Percentiles rank a stretch among this genome's conserved stretches.
These are phyloP conservation scores for Meteorus sp. DNA, from an alignment of 1,140 invertebrate genomes.

Conservation along the genomic window DNA sequence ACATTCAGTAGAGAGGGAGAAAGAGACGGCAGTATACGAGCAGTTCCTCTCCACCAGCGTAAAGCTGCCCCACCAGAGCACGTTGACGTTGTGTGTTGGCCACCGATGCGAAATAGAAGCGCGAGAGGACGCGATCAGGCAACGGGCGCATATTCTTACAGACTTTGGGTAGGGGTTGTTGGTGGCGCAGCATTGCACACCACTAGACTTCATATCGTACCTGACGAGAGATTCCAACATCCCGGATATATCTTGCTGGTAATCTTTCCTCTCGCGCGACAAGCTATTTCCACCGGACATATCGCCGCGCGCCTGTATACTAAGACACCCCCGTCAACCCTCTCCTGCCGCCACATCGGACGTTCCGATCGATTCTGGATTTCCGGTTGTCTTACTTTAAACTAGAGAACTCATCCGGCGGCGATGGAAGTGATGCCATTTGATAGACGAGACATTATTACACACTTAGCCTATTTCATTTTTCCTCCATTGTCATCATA, in stretches of 20 bases:
- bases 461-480: too few relatives aligned
- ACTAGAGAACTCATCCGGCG: constrained; percentile 23
- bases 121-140: neutral
- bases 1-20: too few relatives aligned
- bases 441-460: neutral
- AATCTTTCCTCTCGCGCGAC: constrained; percentile 44
- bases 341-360: too few relatives aligned
- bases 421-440: neutral
- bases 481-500: too few relatives aligned
- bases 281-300: constrained; percentile 28
- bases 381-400: constrained; percentile 44
- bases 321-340: constrained; percentile 29
- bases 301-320: constrained; percentile 27
- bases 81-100: too few relatives aligned
- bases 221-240: constrained; percentile 37
- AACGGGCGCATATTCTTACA: too few relatives aligned
- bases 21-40: too few relatives aligned
- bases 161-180: neutral
- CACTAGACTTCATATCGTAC: too few relatives aligned
- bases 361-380: constrained; percentile 50
- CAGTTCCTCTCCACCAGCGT: too few relatives aligned
- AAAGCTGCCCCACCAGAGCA: too few relatives aligned
- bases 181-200: neutral
- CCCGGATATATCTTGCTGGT: constrained; percentile 55
- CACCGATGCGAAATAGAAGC: too few relatives aligned